Conservation (phyloP, 2,888 invertebrate genomes). For the Cotesia congregata region DNA sequence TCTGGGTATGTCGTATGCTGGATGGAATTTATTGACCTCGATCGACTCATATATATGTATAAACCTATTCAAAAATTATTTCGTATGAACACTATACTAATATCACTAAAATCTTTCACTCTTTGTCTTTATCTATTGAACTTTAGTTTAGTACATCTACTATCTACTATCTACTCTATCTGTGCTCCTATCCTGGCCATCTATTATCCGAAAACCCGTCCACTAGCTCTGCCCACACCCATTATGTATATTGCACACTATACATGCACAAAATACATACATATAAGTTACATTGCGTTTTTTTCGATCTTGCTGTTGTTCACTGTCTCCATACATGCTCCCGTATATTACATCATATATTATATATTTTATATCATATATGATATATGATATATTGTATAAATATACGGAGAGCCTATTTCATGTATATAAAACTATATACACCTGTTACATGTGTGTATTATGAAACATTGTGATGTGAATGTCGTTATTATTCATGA, state of each 20-base stretch:
- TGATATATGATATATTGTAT: conserved; percentile 29
- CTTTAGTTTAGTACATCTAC: not conserved
- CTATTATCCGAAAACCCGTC: not conserved
- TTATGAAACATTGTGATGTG: conserved; percentile 69
- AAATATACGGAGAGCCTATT: conserved; percentile 16
- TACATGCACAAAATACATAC: conserved; percentile 37
- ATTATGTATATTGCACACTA: not conserved
- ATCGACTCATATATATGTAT: conserved; percentile 39
- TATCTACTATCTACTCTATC: not conserved
- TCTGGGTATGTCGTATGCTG: conserved; percentile 71
- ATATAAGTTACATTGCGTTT: conserved; percentile 48
- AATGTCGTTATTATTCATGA: conserved; percentile 63
- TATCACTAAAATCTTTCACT: conserved; percentile 10
- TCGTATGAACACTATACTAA: conserved; percentile 14
- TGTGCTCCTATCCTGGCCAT: not conserved
- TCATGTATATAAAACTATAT: conserved; percentile 44
- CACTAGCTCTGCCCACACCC: conserved; percentile 1
- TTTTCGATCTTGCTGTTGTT: conserved; percentile 69
- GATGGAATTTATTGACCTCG: conserved; percentile 60
- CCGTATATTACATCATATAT: conserved; percentile 16
- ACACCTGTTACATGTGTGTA: conserved; percentile 41
- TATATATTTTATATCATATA: conserved; percentile 23
- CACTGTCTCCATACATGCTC: conserved; percentile 51
- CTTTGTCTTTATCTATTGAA: conserved; percentile 5
- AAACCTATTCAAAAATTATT: conserved; percentile 15